phyloP scores from a whole-genome alignment of 2,113 vertebrate species.

The Suricata suricatta region DNA sequence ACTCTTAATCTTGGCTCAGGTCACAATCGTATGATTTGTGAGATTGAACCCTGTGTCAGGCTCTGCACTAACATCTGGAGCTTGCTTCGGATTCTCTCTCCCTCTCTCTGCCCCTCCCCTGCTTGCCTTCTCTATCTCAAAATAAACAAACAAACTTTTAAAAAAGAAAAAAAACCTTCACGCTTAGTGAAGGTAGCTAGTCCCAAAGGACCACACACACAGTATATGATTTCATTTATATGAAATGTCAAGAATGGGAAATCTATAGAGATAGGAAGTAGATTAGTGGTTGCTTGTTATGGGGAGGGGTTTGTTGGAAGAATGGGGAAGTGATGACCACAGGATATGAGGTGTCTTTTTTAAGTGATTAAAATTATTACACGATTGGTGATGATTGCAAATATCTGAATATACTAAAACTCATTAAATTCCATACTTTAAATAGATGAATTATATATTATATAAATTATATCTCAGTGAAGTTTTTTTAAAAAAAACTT shows the following conservation, averaged over 20 bases:
- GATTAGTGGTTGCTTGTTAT: background rate
- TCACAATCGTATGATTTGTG: too few relatives aligned
- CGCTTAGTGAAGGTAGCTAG: background rate
- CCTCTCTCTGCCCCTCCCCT: too few relatives aligned
- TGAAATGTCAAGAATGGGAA: background rate
- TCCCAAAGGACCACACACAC: background rate
- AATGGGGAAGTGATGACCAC: background rate
- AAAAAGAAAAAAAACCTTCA: too few relatives aligned
- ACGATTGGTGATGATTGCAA: background rate
- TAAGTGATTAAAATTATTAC: background rate
- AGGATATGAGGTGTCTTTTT: background rate
- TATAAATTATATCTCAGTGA: background rate
- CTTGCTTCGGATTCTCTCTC: too few relatives aligned
- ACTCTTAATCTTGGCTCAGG: too few relatives aligned
- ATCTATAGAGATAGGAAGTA: background rate
- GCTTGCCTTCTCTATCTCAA: too few relatives aligned
- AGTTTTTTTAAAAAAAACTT: background rate
- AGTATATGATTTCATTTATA: background rate
- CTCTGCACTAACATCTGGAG: too few relatives aligned
- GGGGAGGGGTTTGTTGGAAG: background rate
- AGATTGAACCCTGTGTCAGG: too few relatives aligned
- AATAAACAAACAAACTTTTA: too few relatives aligned
- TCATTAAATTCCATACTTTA: background rate
- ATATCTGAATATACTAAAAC: constrained; percentile 1
- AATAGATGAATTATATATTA: background rate